A percentile compares a stretch with the other conserved stretches of the same genome.
These are phyloP conservation scores for Clinocottus analis DNA, from an alignment of 2,113 vertebrate species.

Conservation along the genomic window DNA sequence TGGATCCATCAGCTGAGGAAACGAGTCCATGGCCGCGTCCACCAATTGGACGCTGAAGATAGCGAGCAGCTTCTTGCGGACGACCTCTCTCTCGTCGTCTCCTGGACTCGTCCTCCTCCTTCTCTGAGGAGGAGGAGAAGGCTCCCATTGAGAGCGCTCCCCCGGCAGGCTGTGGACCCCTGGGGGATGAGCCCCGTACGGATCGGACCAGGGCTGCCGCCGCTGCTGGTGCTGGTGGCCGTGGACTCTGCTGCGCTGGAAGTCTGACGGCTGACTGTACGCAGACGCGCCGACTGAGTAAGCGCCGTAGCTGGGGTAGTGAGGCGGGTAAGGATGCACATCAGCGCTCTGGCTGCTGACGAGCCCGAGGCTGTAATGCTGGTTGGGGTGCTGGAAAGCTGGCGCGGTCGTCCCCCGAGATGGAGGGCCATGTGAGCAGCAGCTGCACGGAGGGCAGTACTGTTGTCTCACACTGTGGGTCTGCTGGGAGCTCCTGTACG, in stretches of 20 bases:
- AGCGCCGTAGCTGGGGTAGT: constrained; percentile 74
- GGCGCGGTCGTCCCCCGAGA: background rate
- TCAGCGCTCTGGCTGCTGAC: background rate
- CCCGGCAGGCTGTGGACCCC: rapidly evolving
- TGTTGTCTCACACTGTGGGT: constrained; percentile 7
- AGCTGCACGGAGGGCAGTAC: constrained; percentile 71
- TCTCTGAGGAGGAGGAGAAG: no score
- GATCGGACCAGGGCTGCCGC: constrained; percentile 86
- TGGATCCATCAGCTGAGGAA: constrained; percentile 89
- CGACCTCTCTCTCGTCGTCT: constrained; percentile 80
- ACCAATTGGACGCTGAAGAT: constrained; percentile 91
- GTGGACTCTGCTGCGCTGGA: constrained; percentile 36
- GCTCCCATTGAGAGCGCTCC: constrained; percentile 63
- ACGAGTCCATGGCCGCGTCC: constrained; percentile 89
- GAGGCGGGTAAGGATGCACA: constrained; percentile 21
- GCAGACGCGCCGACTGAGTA: constrained; percentile 55
- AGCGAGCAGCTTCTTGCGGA: constrained; percentile 88
- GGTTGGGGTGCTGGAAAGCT: constrained; percentile 66
- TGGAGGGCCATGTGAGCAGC: constrained; percentile 55
- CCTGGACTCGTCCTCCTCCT: constrained; percentile 29
- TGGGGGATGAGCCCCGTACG: constrained; percentile 52
- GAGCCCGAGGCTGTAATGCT: constrained; percentile 54
- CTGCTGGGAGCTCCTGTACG: constrained; percentile 49
- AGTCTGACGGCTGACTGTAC: constrained; percentile 80
- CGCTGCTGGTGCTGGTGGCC: constrained; percentile 43